Conservation (phyloP, 2,888 invertebrate genomes). For the Pasiphila rectangulata region DNA sequence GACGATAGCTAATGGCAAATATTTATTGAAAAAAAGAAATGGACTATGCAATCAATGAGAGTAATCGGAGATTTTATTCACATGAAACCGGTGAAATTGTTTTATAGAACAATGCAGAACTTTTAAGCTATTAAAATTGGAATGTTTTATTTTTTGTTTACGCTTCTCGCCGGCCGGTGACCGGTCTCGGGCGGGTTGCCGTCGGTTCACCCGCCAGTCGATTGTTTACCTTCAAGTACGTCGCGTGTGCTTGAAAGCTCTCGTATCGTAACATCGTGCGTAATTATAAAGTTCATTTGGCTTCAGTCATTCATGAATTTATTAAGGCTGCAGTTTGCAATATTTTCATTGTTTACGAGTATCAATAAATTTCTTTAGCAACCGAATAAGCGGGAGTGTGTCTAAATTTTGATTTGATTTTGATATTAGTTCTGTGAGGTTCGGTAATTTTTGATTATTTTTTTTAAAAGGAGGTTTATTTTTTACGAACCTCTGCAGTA, state of each 20-base stretch:
- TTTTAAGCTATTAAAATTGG: constrained; percentile 13
- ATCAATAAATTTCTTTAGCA: too few relatives aligned
- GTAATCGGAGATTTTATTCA: not conserved
- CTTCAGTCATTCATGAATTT: constrained; percentile 2
- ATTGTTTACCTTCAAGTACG: constrained; percentile 30
- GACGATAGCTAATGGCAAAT: too few relatives aligned
- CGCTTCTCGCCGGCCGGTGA: constrained; percentile 35
- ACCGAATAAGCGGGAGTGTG: too few relatives aligned
- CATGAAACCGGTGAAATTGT: not conserved
- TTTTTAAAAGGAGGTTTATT: too few relatives aligned
- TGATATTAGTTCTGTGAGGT: too few relatives aligned
- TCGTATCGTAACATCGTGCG: constrained; percentile 35
- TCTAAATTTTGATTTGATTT: too few relatives aligned
- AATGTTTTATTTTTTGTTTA: constrained; percentile 25
- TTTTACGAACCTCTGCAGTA: too few relatives aligned
- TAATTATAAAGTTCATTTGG: constrained; percentile 7
- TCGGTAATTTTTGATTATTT: too few relatives aligned
- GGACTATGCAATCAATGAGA: not conserved
- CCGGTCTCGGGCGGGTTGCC: constrained; percentile 34
- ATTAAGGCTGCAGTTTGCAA: not conserved
- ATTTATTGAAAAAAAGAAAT: not conserved
- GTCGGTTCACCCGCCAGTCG: constrained; percentile 34
- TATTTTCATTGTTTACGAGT: too few relatives aligned
- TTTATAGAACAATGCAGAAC: not conserved
- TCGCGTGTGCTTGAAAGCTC: constrained; percentile 23